These are phyloP conservation scores for Colistium nudipinnis DNA, from an alignment of 2,113 vertebrate species.

Conservation along the genomic window DNA sequence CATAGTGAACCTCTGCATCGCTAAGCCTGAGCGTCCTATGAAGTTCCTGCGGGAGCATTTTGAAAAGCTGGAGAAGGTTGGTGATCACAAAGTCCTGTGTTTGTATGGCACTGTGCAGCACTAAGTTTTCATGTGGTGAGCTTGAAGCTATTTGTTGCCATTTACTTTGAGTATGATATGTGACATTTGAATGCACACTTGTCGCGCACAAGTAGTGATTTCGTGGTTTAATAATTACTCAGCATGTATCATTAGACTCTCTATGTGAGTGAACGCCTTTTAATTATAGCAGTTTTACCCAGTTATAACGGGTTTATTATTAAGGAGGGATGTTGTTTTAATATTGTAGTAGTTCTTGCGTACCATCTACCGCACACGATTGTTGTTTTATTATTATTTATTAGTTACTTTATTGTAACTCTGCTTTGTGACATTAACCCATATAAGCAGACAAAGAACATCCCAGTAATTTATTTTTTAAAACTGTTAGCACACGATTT, in stretches of 20 bases:
- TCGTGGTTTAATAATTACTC: background rate
- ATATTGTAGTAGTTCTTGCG: background rate
- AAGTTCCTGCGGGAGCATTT: conserved; percentile 97
- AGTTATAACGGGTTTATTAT: background rate
- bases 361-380: background rate
- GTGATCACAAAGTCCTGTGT: conserved; percentile 64
- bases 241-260: background rate
- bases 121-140: conserved; percentile 1
- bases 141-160: conserved; percentile 9
- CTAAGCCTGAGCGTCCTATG: conserved; percentile 95
- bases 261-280: background rate
- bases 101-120: background rate
- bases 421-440: too few relatives aligned
- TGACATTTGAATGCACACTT: conserved; percentile 1
- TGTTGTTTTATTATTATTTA: background rate
- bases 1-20: conserved; percentile 94
- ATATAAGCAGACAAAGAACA: conserved; percentile 2
- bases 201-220: background rate
- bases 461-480: background rate
- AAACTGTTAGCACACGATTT: too few relatives aligned
- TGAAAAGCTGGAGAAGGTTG: conserved; percentile 97
- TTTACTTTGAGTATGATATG: background rate
- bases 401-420: background rate
- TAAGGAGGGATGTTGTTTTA: background rate
- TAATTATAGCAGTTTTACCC: background rate